phyloP scores from a whole-genome alignment of 2,113 vertebrate species.

The Siniperca knerii region DNA sequence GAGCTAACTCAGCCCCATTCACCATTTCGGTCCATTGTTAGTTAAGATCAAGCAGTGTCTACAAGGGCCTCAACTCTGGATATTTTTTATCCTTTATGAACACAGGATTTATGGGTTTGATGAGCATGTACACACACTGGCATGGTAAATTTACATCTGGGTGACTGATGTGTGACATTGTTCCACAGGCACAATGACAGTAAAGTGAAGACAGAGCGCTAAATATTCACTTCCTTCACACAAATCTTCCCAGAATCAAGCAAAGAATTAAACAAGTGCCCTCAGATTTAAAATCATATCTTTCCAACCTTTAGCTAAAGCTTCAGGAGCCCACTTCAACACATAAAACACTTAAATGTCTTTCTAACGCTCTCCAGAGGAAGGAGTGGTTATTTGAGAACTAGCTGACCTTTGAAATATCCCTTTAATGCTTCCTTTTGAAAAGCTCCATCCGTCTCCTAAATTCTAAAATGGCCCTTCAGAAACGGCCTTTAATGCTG shows the following conservation, averaged over 20 bases:
- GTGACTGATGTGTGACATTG: neutral
- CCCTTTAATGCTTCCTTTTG: constrained; percentile 50
- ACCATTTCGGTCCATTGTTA: neutral
- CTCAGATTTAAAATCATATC: constrained; percentile 18
- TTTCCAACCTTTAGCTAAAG: constrained; percentile 40
- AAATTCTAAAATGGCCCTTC: constrained; percentile 55
- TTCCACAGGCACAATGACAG: constrained; percentile 17
- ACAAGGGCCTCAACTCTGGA: neutral
- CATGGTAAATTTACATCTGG: neutral
- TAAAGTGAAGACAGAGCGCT: constrained; percentile 16
- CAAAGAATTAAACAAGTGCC: constrained; percentile 23
- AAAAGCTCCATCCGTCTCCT: constrained; percentile 47
- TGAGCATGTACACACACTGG: neutral
- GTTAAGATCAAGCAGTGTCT: neutral
- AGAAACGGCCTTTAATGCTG: constrained; percentile 53
- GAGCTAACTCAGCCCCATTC: neutral
- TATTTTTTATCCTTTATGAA: constrained; percentile 18
- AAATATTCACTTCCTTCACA: constrained; percentile 26
- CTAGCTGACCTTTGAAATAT: constrained; percentile 70
- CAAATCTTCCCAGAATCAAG: constrained; percentile 28
- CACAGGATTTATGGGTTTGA: constrained; percentile 10
- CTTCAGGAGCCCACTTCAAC: constrained; percentile 33
- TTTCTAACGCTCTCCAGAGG: constrained; percentile 48
- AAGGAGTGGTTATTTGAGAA: constrained; percentile 48
- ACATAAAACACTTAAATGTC: constrained; percentile 51